Percentiles rank a stretch among this genome's conserved stretches.
phyloP scores from a whole-genome alignment of 2,113 vertebrate species.

The Oryzias curvinotus region DNA sequence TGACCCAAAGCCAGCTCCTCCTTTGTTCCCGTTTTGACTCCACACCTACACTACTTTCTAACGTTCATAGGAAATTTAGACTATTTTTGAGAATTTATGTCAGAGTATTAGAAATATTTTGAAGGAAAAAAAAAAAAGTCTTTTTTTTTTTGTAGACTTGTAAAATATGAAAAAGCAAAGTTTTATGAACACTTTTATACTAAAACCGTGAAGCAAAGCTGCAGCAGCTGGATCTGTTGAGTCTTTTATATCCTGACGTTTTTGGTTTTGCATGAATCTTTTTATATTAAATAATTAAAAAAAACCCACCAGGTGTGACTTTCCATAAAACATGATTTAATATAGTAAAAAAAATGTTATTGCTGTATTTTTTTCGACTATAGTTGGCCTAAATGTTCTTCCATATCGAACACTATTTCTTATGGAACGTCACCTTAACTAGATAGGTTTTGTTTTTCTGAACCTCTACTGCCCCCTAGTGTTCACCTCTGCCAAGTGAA shows the following conservation, averaged over 20 bases:
- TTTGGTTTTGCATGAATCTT: not conserved
- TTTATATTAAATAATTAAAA: too few species aligned
- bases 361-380: too few species aligned
- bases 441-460: too few species aligned
- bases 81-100: conserved; percentile 96
- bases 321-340: too few species aligned
- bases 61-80: conserved; percentile 89
- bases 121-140: conserved; percentile 77
- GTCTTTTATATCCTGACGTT: not conserved
- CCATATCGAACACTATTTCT: too few species aligned
- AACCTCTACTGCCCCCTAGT: conserved; percentile 20
- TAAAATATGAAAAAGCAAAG: conserved; percentile 86
- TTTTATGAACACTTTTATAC: conserved; percentile 82
- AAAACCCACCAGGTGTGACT: too few species aligned
- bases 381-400: too few species aligned
- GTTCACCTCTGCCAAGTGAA: not conserved
- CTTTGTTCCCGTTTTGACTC: conserved; percentile 72
- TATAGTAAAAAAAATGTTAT: too few species aligned
- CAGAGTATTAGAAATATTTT: conserved; percentile 92
- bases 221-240: conserved; percentile 2
- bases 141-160: conserved; percentile 85
- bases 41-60: conserved; percentile 88
- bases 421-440: too few species aligned
- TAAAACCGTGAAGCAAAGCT: conserved; percentile 61
- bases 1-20: conserved; percentile 72